Evolutionary conservation across 2,888 invertebrate species (phyloP), one percentile per base, ranked within the genome.

Genomic region (Drosophila mimetica): DNA sequence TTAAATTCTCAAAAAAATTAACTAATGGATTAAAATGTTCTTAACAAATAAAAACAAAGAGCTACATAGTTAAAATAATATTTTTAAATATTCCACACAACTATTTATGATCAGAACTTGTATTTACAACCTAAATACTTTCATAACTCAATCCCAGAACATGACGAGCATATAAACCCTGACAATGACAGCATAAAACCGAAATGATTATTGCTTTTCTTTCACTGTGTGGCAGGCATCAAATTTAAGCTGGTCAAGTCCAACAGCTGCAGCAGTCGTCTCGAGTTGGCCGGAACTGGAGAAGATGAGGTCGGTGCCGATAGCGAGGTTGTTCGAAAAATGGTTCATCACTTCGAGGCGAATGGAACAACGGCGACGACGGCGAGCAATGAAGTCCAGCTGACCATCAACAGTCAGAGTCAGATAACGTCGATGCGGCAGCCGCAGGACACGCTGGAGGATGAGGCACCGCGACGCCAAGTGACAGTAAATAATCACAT

Each of bases 181-280:
- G 9, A n/a, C 25, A 44, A 11, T 28, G 44, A 28, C 14, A 16
- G 28, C 14, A 28, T 28, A 2, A 28, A 28, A 44, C 16, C 8
- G 1, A 46, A 16, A 46, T 46, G 46, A 46, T 7, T 30, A 11
- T 46, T 1, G 6, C 3, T 13, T 20, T 18, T 69, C 63, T 57
- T 51, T 57, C 41, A 9, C 46, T 59, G 30, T 59, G 30, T 32
- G 4, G 4, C 55, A 89, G 95, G 95, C 54, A 94, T 96, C 55
- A 96, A 96, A 90, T 96, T 96, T 89, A 95, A 95, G 88, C 92
- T 97, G 74, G 94, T 97, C 1, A 97, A 97, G 92, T 97, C 96
- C 30, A 97, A 97, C 88, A 96, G 96, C 77, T 97, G 96, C 90
- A 96, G 96, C 88, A 96, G 96, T 89, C 93, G 97, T 30, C 92